Percentiles rank a stretch among this genome's conserved stretches.
Conservation (phyloP, 2,797 vertebrate genomes). For the Mormyrops boulengeri region DNA sequence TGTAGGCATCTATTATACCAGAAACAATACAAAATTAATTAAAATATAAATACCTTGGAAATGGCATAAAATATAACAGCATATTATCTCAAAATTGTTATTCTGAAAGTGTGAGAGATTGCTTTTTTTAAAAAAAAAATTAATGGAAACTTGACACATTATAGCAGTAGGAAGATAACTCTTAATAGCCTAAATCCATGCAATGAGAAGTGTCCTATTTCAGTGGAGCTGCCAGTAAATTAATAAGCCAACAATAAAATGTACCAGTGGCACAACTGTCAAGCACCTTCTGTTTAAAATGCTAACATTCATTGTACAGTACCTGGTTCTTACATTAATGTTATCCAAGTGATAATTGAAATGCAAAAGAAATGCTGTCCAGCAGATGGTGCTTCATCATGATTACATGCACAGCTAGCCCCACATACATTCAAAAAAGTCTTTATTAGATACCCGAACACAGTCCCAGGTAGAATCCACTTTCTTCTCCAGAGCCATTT, state of each 20-base stretch:
- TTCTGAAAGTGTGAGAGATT: background rate
- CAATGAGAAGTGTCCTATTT: background rate
- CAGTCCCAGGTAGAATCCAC: background rate
- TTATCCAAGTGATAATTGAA: background rate
- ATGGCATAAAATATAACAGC: background rate
- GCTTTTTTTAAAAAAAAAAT: background rate
- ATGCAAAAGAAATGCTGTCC: background rate
- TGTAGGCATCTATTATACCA: background rate
- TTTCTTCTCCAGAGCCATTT: background rate
- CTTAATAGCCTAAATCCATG: background rate
- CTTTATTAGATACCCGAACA: background rate
- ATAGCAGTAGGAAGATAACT: background rate
- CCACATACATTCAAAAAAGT: background rate
- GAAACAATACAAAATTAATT: background rate
- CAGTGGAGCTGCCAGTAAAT: background rate
- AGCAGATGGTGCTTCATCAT: conserved; percentile 8
- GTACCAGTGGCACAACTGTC: background rate
- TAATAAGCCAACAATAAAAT: background rate
- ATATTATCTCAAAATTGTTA: background rate
- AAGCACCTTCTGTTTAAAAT: background rate
- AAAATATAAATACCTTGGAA: background rate
- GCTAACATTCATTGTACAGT: background rate
- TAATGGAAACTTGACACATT: background rate
- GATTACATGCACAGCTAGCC: background rate
- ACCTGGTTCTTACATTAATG: background rate